Evolutionary conservation across 2,888 invertebrate species (phyloP), one percentile per base, ranked within the genome.

Genomic region (Acronicta alni): DNA sequence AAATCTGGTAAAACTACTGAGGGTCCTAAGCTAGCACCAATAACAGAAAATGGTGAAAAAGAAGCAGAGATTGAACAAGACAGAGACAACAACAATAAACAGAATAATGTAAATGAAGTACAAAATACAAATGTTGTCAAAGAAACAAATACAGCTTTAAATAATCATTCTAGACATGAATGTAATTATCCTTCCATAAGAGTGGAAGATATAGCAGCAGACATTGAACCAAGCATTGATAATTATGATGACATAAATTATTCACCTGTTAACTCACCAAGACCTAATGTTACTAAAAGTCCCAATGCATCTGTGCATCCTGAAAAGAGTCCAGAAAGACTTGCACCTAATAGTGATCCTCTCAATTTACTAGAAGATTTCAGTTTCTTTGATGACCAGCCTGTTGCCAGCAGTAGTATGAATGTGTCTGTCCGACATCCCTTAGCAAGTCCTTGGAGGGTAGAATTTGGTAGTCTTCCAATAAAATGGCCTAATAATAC

Each of bases 361-460:
- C 72, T 91, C 1, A 91, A 92, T 66, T 75, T 91, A 44, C 82
- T 78, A 80, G 87, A 84, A 20, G 84, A 91, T 35, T 32, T 87
- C 0, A 93, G 93, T 68, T 93, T 93, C 80, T 93, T 93, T 82
- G 90, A 91, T 81, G 92, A 91, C 0, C 75, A 82, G 23, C 94
- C 94, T 26, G 86, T 89, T n/a, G 94, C 94, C 14, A 91, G 89
- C 57, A 94, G 93, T 58, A 94, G 93, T 65, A 89, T 94, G 88
- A 94, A 90, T 67, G 67, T 81, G 9, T 92, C 93, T 10, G 62
- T 74, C 2, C 84, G 88, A 53, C 77, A 89, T 62, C 91, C 93
- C 1, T 67, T 83, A 44, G 91, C 92, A 1, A 94, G 93, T 48
- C 94, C 94, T 1, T 94, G 94, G 94, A 83, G 94, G 57, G 90